A percentile compares a stretch with the other conserved stretches of the same genome.
These are phyloP conservation scores for Microctonus brassicae DNA, from an alignment of 2,888 invertebrate species.

Conservation along the genomic window DNA sequence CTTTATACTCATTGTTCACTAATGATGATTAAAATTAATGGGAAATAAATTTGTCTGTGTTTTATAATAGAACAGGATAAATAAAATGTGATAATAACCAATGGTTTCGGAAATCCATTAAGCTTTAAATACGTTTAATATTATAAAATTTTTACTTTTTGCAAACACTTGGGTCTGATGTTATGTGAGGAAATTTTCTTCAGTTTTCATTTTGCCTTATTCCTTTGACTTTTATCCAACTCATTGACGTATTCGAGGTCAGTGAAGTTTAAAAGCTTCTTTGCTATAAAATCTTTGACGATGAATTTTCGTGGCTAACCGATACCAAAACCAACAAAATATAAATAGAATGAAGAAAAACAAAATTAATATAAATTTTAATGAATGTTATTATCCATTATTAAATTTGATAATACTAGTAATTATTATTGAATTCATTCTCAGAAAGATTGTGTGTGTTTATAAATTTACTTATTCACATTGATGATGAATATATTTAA, in stretches of 20 bases:
- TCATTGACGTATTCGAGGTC: neutral
- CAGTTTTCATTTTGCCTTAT: neutral
- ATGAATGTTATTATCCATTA: too few species aligned
- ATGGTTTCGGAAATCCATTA: neutral
- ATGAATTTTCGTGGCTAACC: conserved; percentile 14
- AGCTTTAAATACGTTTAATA: neutral
- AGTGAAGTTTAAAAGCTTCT: neutral
- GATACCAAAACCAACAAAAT: neutral
- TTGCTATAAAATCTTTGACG: conserved; percentile 2
- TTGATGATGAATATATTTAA: too few species aligned
- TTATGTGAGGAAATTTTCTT: neutral
- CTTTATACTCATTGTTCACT: neutral
- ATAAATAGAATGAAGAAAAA: neutral
- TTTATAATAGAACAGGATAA: neutral
- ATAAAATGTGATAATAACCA: neutral
- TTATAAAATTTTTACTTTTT: conserved; percentile 3
- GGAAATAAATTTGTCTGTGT: neutral
- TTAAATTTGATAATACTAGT: too few species aligned
- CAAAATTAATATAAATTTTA: too few species aligned
- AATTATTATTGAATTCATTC: too few species aligned
- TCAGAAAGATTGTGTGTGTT: too few species aligned
- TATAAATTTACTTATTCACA: too few species aligned
- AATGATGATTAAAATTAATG: conserved; percentile 1
- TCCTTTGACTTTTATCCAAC: neutral
- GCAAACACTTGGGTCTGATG: neutral